phyloP scores from a whole-genome alignment of 2,888 invertebrate genomes.

The Prostheceraeus crozeri region DNA sequence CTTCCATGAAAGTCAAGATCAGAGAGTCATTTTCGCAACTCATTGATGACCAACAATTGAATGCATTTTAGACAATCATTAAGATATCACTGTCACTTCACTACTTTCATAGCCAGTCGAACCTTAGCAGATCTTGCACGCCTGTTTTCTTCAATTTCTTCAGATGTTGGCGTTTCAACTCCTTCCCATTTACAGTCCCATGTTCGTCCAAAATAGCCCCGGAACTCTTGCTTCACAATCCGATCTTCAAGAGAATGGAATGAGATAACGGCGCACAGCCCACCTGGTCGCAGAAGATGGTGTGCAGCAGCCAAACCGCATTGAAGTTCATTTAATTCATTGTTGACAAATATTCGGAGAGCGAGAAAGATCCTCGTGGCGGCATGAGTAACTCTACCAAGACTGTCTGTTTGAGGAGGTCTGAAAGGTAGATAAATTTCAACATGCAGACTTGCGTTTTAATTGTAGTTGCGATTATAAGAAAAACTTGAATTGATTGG shows the following conservation, averaged over 20 bases:
- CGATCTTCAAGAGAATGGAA: conserved; percentile 90
- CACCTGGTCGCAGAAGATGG: conserved; percentile 67
- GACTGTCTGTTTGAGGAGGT: conserved; percentile 64
- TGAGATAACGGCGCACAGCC: conserved; percentile 71
- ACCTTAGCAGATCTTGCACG: conserved; percentile 80
- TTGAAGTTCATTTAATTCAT: conserved; percentile 88
- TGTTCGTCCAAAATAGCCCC: too few relatives aligned
- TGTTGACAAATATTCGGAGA: conserved; percentile 84
- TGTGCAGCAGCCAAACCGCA: conserved; percentile 73
- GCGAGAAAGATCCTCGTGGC: conserved; percentile 91
- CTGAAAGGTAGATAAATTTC: conserved; percentile 40
- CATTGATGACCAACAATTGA: too few relatives aligned
- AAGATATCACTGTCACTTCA: too few relatives aligned
- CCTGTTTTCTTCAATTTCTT: conserved; percentile 72
- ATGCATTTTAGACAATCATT: too few relatives aligned
- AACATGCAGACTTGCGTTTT: too few relatives aligned
- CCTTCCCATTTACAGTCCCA: too few relatives aligned
- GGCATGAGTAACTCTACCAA: conserved; percentile 69
- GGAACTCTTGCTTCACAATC: conserved; percentile 79
- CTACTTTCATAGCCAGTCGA: too few relatives aligned
- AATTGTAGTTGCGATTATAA: too few relatives aligned
- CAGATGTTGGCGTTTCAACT: conserved; percentile 46
- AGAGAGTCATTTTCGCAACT: too few relatives aligned
- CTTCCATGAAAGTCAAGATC: too few relatives aligned
- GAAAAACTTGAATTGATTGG: too few relatives aligned